Percentiles rank a stretch among this genome's conserved stretches.
Evolutionary conservation across 1,140 invertebrate species (phyloP).

Genomic region (Aphidius gifuensis): DNA sequence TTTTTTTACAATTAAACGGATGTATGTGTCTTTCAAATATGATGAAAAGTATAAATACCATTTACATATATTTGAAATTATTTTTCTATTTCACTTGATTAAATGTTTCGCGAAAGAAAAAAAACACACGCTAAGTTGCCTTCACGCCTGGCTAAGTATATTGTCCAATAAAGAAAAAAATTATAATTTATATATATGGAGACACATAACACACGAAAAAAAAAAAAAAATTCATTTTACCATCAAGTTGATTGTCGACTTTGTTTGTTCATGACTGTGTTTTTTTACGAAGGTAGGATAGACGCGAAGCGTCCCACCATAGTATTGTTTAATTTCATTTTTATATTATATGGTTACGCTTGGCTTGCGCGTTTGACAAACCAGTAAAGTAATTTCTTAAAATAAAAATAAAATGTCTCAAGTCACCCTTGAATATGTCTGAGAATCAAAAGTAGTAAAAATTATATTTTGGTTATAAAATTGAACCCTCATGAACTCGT

Average conservation of each 20-base stretch:
- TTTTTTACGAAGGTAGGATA: too few species aligned
- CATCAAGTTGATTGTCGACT: neutral
- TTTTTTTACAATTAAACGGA: constrained; percentile 24
- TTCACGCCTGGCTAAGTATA: constrained; percentile 1
- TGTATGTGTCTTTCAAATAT: constrained; percentile 22
- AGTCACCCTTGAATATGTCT: too few species aligned
- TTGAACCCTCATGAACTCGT: neutral
- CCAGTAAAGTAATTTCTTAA: neutral
- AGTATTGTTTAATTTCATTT: too few species aligned
- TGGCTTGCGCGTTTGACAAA: neutral
- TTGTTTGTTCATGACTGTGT: neutral
- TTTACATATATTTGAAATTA: neutral
- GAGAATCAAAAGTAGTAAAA: too few species aligned
- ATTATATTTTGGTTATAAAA: too few species aligned
- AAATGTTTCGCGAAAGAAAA: constrained; percentile 9
- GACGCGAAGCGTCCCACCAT: too few species aligned
- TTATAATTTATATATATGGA: too few species aligned
- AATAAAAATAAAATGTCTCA: neutral
- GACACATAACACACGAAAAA: too few species aligned
- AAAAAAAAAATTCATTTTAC: too few species aligned
- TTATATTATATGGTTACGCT: neutral
- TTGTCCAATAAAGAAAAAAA: neutral
- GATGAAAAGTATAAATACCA: constrained; percentile 10
- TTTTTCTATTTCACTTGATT: neutral
- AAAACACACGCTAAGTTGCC: neutral